Evolutionary conservation across 2,797 vertebrate species (phyloP).

Genomic region (Syndactyla subalaris): DNA sequence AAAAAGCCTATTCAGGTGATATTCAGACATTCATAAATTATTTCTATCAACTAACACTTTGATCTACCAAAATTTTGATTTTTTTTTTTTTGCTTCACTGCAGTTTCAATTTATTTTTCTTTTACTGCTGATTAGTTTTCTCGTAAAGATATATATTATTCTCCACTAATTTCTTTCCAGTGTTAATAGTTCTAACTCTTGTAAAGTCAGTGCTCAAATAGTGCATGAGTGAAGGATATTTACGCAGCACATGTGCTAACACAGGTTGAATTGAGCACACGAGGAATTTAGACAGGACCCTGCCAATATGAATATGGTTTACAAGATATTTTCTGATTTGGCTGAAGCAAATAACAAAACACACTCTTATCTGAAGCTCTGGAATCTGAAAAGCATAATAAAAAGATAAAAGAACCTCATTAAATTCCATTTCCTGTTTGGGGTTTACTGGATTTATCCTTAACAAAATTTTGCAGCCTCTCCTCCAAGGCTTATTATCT

Average conservation of each 20-base stretch:
- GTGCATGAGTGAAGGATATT: neutral
- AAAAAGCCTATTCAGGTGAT: neutral
- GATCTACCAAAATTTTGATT: neutral
- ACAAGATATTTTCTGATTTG: neutral
- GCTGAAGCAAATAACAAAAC: neutral
- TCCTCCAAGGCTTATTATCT: neutral
- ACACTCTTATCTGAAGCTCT: neutral
- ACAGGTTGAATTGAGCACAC: neutral
- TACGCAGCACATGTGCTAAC: neutral
- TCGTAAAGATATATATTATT: neutral
- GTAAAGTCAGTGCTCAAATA: neutral
- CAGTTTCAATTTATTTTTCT: neutral
- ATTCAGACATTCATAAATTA: neutral
- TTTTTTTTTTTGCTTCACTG: neutral
- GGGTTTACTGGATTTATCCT: neutral
- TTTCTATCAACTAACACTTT: neutral
- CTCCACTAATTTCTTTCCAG: neutral
- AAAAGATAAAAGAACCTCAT: neutral
- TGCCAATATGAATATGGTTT: neutral
- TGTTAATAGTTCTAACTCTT: neutral
- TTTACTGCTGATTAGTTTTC: neutral
- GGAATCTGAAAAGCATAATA: neutral
- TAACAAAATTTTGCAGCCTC: neutral
- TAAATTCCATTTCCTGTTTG: neutral
- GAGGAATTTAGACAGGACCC: neutral